These are phyloP conservation scores for Sylvia atricapilla DNA, from an alignment of 2,113 vertebrate genomes.

Conservation along the genomic window DNA sequence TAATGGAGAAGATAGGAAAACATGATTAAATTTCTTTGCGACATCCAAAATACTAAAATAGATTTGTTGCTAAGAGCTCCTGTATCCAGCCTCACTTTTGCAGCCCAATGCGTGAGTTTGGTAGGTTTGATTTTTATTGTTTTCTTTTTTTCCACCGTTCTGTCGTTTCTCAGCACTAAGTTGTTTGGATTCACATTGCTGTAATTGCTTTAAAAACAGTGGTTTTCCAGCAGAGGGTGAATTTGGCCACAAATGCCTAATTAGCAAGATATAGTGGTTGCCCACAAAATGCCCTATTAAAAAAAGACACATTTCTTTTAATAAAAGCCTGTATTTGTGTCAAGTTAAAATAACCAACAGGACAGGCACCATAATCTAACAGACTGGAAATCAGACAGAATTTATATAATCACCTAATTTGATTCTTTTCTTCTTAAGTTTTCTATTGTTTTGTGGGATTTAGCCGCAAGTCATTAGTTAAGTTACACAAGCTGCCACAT, in stretches of 20 bases:
- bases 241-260: neutral
- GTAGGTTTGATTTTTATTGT: neutral
- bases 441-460: neutral
- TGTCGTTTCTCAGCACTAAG: neutral
- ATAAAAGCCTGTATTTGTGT: neutral
- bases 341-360: neutral
- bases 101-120: neutral
- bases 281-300: neutral
- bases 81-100: neutral
- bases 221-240: neutral
- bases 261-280: neutral
- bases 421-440: neutral
- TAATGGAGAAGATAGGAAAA: neutral
- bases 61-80: neutral
- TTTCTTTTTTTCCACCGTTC: fast-evolving
- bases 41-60: neutral
- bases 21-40: neutral
- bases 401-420: neutral
- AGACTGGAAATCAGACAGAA: neutral
- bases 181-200: neutral
- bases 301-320: neutral
- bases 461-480: neutral
- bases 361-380: neutral
- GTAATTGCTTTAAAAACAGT: neutral
- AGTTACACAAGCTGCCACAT: no score